A percentile compares a stretch with the other conserved stretches of the same genome.
phyloP scores from a whole-genome alignment of 2,888 invertebrate genomes.

The Chrysina gloriosa region DNA sequence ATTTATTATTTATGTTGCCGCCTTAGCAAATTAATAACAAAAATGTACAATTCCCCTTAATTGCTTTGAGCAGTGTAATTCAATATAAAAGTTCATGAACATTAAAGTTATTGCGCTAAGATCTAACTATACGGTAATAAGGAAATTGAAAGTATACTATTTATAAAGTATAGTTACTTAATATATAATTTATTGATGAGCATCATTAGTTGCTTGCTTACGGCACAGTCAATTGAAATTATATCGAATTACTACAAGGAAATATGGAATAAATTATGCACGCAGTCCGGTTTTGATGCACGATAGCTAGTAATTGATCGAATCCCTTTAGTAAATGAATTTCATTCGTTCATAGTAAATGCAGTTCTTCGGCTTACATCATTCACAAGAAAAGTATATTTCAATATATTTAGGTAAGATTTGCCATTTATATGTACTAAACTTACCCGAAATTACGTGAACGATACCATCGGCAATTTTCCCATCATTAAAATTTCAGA shows the following conservation, averaged over 20 bases:
- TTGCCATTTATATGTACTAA: not conserved
- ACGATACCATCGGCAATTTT: constrained; percentile 15
- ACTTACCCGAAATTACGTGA: constrained; percentile 7
- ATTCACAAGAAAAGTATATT: not conserved
- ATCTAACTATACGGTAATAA: too few species aligned
- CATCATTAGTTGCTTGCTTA: not conserved
- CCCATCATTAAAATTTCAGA: constrained; percentile 5
- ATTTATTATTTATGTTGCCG: too few species aligned
- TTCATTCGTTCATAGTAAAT: not conserved
- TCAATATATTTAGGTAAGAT: not conserved
- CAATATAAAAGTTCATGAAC: too few species aligned
- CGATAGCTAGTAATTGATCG: not conserved
- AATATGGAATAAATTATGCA: not conserved
- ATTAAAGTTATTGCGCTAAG: too few species aligned
- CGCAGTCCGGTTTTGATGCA: too few species aligned
- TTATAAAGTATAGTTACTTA: too few species aligned
- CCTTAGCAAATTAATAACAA: too few species aligned
- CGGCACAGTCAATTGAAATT: not conserved
- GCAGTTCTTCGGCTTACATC: not conserved
- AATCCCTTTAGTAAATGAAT: not conserved
- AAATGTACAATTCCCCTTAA: too few species aligned
- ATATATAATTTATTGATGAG: not conserved
- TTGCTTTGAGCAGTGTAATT: too few species aligned
- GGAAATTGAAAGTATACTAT: too few species aligned
- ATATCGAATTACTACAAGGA: constrained; percentile 3